A percentile compares a stretch with the other conserved stretches of the same genome.
These are phyloP conservation scores for Lamellibrachia satsuma DNA, from an alignment of 2,888 invertebrate species.

Conservation along the genomic window DNA sequence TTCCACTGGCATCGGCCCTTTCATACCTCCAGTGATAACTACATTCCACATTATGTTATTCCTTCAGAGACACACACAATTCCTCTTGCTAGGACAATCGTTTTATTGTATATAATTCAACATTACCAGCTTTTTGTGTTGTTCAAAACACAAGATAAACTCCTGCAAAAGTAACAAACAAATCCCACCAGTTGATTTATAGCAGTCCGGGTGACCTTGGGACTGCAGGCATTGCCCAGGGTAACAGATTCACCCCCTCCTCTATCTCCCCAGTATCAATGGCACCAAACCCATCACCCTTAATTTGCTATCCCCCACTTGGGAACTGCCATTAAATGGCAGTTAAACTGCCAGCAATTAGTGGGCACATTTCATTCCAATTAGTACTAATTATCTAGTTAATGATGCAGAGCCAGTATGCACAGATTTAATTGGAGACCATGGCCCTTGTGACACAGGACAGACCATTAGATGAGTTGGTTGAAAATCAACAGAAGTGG, in stretches of 20 bases:
- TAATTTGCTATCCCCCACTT: not conserved
- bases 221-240: not conserved
- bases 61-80: not conserved
- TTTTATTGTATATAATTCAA: not conserved
- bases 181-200: not conserved
- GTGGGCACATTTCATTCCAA: conserved; percentile 5
- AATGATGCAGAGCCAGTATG: not conserved
- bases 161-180: not conserved
- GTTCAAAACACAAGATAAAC: not conserved
- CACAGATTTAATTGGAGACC: not conserved
- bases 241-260: not conserved
- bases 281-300: not conserved
- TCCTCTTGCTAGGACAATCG: not conserved
- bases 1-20: not conserved
- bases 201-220: not conserved
- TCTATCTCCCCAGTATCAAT: not conserved
- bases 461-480: not conserved
- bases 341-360: conserved; percentile 5
- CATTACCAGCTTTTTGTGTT: not conserved
- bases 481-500: not conserved
- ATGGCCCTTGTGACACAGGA: not conserved
- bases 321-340: not conserved
- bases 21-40: not conserved
- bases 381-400: conserved; percentile 1
- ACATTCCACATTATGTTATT: not conserved